Percentiles rank a stretch among this genome's conserved stretches.
Evolutionary conservation across 2,888 invertebrate species (phyloP).

Genomic region (Ganaspis brasiliensis): DNA sequence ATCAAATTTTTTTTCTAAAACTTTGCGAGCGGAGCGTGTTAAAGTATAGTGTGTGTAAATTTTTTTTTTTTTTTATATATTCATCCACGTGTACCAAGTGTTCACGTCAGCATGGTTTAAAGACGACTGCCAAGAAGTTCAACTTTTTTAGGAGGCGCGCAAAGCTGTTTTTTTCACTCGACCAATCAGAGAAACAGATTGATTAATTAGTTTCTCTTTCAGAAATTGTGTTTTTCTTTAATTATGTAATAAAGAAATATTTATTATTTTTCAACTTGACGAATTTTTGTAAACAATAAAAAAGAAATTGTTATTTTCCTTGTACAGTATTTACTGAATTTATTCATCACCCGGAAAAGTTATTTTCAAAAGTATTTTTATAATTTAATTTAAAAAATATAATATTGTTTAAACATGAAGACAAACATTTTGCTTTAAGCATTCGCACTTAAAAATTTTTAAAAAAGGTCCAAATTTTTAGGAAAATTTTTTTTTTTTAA

Average conservation of each 20-base stretch:
- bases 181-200: conserved; percentile 27
- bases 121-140: conserved; percentile 25
- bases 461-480: no score
- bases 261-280: background rate
- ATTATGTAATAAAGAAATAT: background rate
- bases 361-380: no score
- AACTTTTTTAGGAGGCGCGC: conserved; percentile 30
- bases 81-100: conserved; percentile 31
- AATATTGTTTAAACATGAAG: no score
- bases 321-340: no score
- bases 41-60: background rate
- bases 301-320: background rate
- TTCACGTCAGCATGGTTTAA: conserved; percentile 27
- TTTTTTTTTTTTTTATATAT: no score
- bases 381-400: no score
- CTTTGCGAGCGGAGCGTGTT: background rate
- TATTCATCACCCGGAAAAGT: no score
- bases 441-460: no score
- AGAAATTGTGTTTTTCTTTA: background rate
- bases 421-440: no score
- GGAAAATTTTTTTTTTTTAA: no score
- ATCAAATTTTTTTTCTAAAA: background rate
- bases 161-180: conserved; percentile 13
- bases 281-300: background rate
- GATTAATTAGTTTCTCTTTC: background rate